Percentiles rank a stretch among this genome's conserved stretches.
These are phyloP conservation scores for Pangasius sanitwongsei DNA, from an alignment of 2,797 vertebrate genomes.

Conservation along the genomic window DNA sequence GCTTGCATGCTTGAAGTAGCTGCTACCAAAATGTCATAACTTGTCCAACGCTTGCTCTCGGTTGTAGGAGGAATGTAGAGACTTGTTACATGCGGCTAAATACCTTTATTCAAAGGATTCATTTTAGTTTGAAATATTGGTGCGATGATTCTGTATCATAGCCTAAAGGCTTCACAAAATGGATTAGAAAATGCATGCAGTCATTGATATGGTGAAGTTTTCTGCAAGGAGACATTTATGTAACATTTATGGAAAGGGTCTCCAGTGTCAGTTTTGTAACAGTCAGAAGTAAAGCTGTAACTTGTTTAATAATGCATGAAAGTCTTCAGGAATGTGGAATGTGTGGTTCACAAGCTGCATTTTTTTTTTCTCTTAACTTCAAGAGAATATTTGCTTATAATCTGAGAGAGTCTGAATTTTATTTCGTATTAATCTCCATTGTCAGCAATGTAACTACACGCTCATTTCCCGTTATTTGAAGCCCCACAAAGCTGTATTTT, in stretches of 20 bases:
- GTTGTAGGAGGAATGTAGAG: constrained; percentile 26
- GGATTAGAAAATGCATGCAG: neutral
- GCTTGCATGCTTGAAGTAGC: constrained; percentile 68
- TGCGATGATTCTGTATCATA: neutral
- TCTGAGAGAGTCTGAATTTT: too few species aligned
- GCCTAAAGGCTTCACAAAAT: neutral
- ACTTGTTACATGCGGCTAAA: neutral
- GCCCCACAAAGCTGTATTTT: neutral
- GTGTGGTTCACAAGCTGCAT: neutral
- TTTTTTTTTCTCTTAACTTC: neutral
- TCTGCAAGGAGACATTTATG: neutral
- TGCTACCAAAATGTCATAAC: constrained; percentile 72
- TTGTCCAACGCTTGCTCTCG: constrained; percentile 66
- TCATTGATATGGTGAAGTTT: neutral
- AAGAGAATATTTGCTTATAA: neutral
- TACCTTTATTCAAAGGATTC: neutral
- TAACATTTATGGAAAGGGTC: neutral
- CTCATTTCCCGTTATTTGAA: neutral
- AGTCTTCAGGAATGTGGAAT: neutral
- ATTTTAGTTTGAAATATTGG: neutral
- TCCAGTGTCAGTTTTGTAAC: neutral
- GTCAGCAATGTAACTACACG: neutral
- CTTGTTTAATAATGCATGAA: neutral
- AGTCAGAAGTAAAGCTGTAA: neutral
- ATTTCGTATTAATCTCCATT: neutral